Conservation (phyloP, 30 jellyfish, hydroid and myxozoan genomes). For the Hydractinia symbiolongicarpus region DNA sequence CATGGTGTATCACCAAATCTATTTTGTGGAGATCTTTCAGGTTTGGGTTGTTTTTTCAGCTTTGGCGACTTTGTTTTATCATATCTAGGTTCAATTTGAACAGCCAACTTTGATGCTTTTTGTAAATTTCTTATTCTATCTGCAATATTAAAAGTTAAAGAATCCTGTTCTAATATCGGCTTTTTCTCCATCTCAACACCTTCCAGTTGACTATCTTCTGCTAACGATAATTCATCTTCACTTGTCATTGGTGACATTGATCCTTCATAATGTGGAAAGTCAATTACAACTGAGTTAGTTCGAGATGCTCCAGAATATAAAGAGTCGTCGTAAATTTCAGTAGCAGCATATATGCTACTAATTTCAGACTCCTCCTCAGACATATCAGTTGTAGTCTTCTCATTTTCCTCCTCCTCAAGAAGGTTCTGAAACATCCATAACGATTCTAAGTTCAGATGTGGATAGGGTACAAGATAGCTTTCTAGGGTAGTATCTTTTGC, state of each 20-base stretch:
- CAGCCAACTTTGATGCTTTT: too few relatives aligned
- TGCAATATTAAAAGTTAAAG: too few relatives aligned
- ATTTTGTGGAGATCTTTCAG: too few relatives aligned
- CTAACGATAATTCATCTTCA: neutral
- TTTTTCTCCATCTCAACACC: too few relatives aligned
- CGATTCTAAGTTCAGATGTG: neutral
- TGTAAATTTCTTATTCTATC: too few relatives aligned
- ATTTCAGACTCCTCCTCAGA: neutral
- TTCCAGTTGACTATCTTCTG: neutral
- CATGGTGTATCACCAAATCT: too few relatives aligned
- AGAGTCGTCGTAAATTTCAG: conserved; percentile 2
- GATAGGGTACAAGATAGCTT: conserved; percentile 12
- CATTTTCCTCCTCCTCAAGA: neutral
- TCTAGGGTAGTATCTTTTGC: neutral
- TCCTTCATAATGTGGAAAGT: neutral
- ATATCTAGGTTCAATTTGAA: too few relatives aligned
- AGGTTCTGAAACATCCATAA: conserved; percentile 11
- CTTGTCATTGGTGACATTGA: neutral
- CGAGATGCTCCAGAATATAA: neutral
- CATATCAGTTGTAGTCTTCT: neutral
- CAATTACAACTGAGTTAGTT: neutral
- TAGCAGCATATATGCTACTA: neutral
- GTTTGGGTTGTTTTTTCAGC: too few relatives aligned
- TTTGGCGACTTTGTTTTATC: too few relatives aligned
- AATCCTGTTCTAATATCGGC: too few relatives aligned